Evolutionary conservation across 2,113 vertebrate species (phyloP), one percentile per base, ranked within the genome.

Genomic region (Ifrita kowaldi): DNA sequence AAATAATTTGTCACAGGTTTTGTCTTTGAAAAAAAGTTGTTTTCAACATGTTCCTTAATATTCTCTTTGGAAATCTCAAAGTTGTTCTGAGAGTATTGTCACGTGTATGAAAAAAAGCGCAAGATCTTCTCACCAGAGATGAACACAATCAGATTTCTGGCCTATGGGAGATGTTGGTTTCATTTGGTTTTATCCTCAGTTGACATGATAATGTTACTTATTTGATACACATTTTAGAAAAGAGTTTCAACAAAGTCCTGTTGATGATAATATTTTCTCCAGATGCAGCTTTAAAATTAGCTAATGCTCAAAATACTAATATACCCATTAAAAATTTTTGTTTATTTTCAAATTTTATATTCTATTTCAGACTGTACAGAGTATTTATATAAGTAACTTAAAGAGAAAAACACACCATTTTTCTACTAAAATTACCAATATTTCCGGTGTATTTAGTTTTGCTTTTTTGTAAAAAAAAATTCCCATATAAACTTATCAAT

Each of bases 101-200:
- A 83, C 7, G 35, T 33, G n/a, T 80, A 55, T 24, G 9, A 33
- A 52, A 39, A 39, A 26, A 24, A 13, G 10, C 0, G 0, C 15
- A 71, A 67, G 13, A 41, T 46, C 4, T 19, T 49, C 10, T 79
- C 16, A 33, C 8, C 16, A 56, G 15, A 67, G 18, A 55, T 32
- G 6, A 85, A 27, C 6, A 65, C 35, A 90, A 46, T 46, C 56
- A n/a, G 6, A 75, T 71, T 95, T 57, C n/a, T 50, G 5, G 59
- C 20, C 28, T 47, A 23, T 7, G 5, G 42, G 16, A 89, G 83
- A 76, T 44, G 13, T 39, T 35, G 20, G 8, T 18, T 81, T 78
- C 13, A 37, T 65, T 26, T 65, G 24, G 18, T 28, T 42, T 41
- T 46, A 55, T 62, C 22, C 4, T 6, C 41, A 63, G 44, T 18